phyloP scores from a whole-genome alignment of 2,888 invertebrate species.

The Spodoptera exigua region DNA sequence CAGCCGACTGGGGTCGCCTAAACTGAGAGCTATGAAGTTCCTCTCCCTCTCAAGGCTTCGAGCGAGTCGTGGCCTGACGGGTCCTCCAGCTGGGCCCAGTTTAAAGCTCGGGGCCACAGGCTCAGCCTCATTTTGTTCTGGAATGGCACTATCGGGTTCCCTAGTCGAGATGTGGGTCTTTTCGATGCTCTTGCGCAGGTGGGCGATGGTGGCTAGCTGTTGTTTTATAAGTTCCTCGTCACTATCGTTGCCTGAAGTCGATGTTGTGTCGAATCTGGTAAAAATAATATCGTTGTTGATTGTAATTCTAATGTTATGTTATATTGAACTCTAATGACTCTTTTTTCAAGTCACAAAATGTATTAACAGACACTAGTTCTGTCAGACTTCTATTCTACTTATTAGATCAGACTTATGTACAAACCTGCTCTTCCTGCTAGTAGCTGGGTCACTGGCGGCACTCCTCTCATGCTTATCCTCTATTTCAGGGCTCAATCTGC shows the following conservation, averaged over 20 bases:
- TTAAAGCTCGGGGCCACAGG: conserved; percentile 91
- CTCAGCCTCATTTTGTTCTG: conserved; percentile 77
- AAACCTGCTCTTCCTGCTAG: conserved; percentile 87
- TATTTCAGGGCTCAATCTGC: conserved; percentile 88
- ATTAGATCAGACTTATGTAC: conserved; percentile 26
- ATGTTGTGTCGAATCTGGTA: conserved; percentile 88
- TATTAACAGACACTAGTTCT: background rate
- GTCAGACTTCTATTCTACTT: too few species aligned
- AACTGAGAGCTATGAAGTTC: conserved; percentile 79
- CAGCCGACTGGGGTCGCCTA: conserved; percentile 82
- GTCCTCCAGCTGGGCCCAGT: conserved; percentile 89
- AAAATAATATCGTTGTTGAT: background rate
- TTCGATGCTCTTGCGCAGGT: conserved; percentile 83
- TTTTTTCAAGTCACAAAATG: background rate
- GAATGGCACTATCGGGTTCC: conserved; percentile 80
- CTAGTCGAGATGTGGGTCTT: conserved; percentile 82
- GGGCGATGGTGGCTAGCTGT: conserved; percentile 79
- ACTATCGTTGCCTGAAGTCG: conserved; percentile 91
- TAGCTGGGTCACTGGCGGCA: conserved; percentile 91
- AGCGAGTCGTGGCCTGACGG: conserved; percentile 80
- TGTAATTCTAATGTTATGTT: too few species aligned
- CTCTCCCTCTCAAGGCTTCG: conserved; percentile 79
- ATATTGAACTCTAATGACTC: too few species aligned
- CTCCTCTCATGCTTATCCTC: conserved; percentile 89
- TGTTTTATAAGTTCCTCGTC: conserved; percentile 88